Base-by-base conservation (phyloP, 2,888 invertebrate species). In the Schrankia costaestrigalis region DNA sequence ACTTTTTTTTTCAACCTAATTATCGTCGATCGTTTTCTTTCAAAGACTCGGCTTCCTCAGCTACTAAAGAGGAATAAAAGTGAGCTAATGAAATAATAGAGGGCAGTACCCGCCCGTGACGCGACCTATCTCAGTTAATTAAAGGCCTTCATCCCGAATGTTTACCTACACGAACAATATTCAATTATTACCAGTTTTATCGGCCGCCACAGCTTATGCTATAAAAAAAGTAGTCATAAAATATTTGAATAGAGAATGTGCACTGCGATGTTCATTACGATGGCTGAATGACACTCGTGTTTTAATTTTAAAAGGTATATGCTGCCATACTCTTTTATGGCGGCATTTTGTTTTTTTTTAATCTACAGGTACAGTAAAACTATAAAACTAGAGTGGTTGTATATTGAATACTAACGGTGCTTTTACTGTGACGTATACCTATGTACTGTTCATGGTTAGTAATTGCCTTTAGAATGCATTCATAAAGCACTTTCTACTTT, bases 31-130 rank as follows among this genome's bases (percentile, higher is more conserved):
- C 68, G 66, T 65, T 72, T 69, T 67, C 58, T 63, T 60, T 56
- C 46, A 38, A 46, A 41, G 44, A 41, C 39, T 33, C 31, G 43
- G 43, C 27, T 49, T 56, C 51, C 56, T 57, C 52, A 45, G 46
- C 54, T 50, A 47, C 45, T 58, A 48, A 56, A 54, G 55, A 61
- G 57, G 62, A 70, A 77, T 71, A 72, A 73, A 76, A 71, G 59
- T 54, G 55, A 63, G 60, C 55, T 72, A 76, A 77, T 78, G 60
- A 72, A 76, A 76, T 78, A 74, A 78, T 68, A 62, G 63, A 56
- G 52, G 57, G 47, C 59, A 53, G 51, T 63, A 63, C 59, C 38
- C 52, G 45, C 33, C 50, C 33, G 50, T 53, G 53, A 50, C 57
- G 51, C 40, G 36, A 50, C 25, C 43, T 46, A 35, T 50, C 54